A percentile compares a stretch with the other conserved stretches of the same genome.
Evolutionary conservation across 2,113 vertebrate genomes (phyloP).

Genomic region (Anhinga rufa): DNA sequence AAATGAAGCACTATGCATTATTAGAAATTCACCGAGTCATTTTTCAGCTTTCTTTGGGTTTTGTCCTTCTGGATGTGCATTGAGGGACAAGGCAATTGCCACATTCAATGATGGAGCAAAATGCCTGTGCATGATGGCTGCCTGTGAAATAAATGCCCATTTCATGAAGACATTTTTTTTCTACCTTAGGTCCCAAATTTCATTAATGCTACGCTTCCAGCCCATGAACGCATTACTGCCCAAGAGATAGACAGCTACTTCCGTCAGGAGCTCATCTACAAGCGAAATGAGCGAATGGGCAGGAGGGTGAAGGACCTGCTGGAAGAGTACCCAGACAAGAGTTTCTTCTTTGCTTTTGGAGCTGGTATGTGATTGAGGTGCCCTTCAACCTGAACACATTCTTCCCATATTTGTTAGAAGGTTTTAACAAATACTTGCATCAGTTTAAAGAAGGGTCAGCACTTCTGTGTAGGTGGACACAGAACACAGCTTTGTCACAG

Average conservation of each 20-base stretch:
- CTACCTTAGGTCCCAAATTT: conserved; percentile 81
- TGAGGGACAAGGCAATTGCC: not conserved
- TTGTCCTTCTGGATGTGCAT: not conserved
- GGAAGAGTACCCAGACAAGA: conserved; percentile 83
- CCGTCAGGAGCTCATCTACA: conserved; percentile 86
- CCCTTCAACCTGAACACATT: not conserved
- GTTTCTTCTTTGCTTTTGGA: conserved; percentile 92
- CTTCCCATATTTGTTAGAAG: not conserved
- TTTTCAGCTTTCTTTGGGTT: not conserved
- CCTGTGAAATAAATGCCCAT: not conserved
- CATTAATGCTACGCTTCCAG: conserved; percentile 80
- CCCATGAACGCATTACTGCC: conserved; percentile 79
- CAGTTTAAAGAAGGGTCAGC: not conserved
- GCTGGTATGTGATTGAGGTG: conserved; percentile 74
- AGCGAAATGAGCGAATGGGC: conserved; percentile 85
- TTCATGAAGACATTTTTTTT: not conserved
- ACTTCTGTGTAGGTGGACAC: not conserved
- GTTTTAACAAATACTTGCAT: not conserved
- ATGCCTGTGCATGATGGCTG: not conserved
- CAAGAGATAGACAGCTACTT: conserved; percentile 90
- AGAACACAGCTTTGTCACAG: not conserved
- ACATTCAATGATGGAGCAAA: not conserved
- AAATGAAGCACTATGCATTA: not conserved
- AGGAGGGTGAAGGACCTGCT: conserved; percentile 78
- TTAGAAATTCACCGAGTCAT: not conserved